Evolutionary conservation across 2,797 vertebrate species (phyloP), one percentile per base, ranked within the genome.

Genomic region (Potorous gilbertii): DNA sequence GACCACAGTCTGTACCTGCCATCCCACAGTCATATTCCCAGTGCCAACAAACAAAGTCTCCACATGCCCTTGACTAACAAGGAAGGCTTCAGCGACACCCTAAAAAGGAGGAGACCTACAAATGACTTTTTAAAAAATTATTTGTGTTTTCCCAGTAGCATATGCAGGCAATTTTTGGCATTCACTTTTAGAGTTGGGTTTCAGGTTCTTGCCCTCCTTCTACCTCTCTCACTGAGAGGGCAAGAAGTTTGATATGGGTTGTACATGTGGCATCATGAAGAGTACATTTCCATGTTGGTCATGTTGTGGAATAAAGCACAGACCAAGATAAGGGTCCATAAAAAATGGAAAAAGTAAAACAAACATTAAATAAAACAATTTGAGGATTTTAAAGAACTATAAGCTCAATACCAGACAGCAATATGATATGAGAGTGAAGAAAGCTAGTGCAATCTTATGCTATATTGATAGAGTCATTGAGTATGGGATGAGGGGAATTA

Each of bases 1-100:
- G 59, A 74, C 29, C 0, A 0, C 54, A 55, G 62, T n/a, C 55
- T 94, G 10, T 95, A 97, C 54, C 59, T 92, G 74, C n/a, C n/a
- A 27, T 21, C n/a, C 95, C 95, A 21, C 0, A 96, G 95, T 57
- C 56, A 92, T 94, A 54, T 29, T 90, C 21, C 54, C 54, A 56
- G 16, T 74, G 55, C 24, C 90, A 56, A 94, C 50, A 55, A 81
- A n/a, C 12, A 10, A 92, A 92, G 56, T 74, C 62, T 94, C 90
- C 31, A 31, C 57, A 91, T 59, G 95, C 54, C 18, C 21, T 50
- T n/a, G 93, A 92, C 56, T 56, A 66, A n/a, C 16, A n/a, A n/a
- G 62, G 62, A 66, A 66, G 62, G 5, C 62, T n/a, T 90, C 54
- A 24, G 46, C 3, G 46, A n/a, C 34, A n/a, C 21, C 21, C 21